Base-by-base conservation (phyloP, 2,113 vertebrate genomes). In the Rhabdornis inornatus region DNA sequence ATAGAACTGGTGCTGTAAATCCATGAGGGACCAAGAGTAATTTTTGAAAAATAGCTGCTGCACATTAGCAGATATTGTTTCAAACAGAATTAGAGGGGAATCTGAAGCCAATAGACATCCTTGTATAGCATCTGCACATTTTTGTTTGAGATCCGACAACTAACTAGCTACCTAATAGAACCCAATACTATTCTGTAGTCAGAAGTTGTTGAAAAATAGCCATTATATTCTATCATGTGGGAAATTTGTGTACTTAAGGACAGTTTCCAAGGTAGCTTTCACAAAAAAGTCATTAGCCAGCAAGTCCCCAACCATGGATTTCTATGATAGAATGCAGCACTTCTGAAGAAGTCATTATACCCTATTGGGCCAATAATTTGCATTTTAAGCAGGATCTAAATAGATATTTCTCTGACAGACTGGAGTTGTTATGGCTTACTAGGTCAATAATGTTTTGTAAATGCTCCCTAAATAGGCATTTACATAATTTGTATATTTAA, bases 401-500 rank as follows among this genome's bases (percentile, higher is more conserved):
- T 95, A 92, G 92, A 61, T 82, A 91, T 95, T 95, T 96, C 71
- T 78, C 63, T 90, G 86, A 49, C 85, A 95, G 68, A 86, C 61
- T 89, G 77, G 52, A 93, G 78, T 42, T 95, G 74, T 95, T 97
- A 96, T 76, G 84, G 74, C 31, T 95, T 97, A 76, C 80, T 95
- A 79, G 91, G 90, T 96, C 92, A 96, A 94, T 85, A 95, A 95
- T 70, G 71, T 88, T 95, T 94, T 96, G 68, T 68, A 96, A 97
- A 94, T 90, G 92, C 78, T 97, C 94, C 88, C 95, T 89, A 89
- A 92, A 89, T 88, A 94, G 50, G 13, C 28, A 95, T 97, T 95
- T 95, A 83, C 92, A 96, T 96, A 90, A 95, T 96, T 94, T 94
- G 66, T 96, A 74, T 82, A 92, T 96, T 95, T 88, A 75, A 92